phyloP scores from a whole-genome alignment of 1,140 invertebrate genomes.

The Drosophila kanapiae region DNA sequence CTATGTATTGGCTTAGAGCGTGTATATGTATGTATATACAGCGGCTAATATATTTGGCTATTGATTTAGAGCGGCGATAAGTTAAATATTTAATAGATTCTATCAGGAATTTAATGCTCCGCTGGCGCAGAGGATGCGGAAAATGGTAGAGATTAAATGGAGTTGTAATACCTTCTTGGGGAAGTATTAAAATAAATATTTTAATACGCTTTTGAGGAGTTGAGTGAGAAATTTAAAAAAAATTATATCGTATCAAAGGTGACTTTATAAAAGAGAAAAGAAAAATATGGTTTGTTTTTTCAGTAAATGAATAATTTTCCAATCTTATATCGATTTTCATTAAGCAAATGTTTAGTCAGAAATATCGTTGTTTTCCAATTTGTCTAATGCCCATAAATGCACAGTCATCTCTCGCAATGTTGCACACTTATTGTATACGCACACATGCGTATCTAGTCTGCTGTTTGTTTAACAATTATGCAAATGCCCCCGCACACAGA shows the following conservation, averaged over 20 bases:
- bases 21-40: constrained; percentile 12
- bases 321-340: background rate
- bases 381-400: constrained; percentile 28
- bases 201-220: background rate
- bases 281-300: too few species aligned
- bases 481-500: constrained; percentile 57
- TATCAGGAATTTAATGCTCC: constrained; percentile 47
- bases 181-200: background rate
- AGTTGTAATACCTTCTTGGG: background rate
- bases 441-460: constrained; percentile 8
- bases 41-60: constrained; percentile 51
- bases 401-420: constrained; percentile 28
- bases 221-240: background rate
- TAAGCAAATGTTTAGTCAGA: background rate
- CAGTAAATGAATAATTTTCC: fast-evolving
- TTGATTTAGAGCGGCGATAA: constrained; percentile 64
- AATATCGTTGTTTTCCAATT: constrained; percentile 19
- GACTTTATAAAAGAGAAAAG: too few species aligned
- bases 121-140: background rate
- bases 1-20: constrained; percentile 15
- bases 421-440: constrained; percentile 6
- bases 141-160: constrained; percentile 7
- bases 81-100: constrained; percentile 59
- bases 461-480: constrained; percentile 62
- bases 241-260: background rate